Conservation (phyloP, 2,797 vertebrate species). For the Enteromius argenteus region DNA sequence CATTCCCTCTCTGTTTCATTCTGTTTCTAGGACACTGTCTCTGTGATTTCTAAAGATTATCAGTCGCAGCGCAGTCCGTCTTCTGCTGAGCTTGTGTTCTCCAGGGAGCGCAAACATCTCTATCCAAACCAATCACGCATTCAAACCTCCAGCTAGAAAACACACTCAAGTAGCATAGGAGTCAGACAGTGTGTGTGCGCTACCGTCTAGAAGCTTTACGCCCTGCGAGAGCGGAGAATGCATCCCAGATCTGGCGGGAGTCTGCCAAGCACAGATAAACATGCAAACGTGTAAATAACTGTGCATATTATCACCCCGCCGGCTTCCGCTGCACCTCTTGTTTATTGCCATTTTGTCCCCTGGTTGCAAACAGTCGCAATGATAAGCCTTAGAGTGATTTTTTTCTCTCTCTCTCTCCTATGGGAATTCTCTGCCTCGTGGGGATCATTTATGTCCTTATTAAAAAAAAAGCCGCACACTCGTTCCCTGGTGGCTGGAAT, state of each 20-base stretch:
- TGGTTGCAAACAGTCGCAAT: slow-evolving; percentile 50
- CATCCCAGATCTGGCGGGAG: slow-evolving; percentile 36
- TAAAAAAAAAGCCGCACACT: slow-evolving; percentile 32
- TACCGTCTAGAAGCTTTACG: slow-evolving; percentile 34
- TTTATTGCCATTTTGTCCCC: slow-evolving; percentile 50
- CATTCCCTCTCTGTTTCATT: not conserved
- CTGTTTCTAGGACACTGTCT: slow-evolving; percentile 25
- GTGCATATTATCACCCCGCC: slow-evolving; percentile 44
- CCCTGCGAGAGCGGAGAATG: slow-evolving; percentile 31
- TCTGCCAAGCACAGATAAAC: slow-evolving; percentile 61
- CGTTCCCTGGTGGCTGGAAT: slow-evolving; percentile 38
- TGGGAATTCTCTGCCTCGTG: slow-evolving; percentile 20
- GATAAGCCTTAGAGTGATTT: slow-evolving; percentile 47
- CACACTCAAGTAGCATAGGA: slow-evolving; percentile 35
- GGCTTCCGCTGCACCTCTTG: slow-evolving; percentile 41
- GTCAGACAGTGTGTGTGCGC: slow-evolving; percentile 29
- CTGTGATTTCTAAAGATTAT: slow-evolving; percentile 33
- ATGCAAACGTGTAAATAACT: slow-evolving; percentile 55
- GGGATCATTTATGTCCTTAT: slow-evolving; percentile 53
- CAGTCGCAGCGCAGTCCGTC: slow-evolving; percentile 9
- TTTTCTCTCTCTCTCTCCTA: slow-evolving; percentile 6
- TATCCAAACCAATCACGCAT: slow-evolving; percentile 45
- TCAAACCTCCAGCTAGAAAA: slow-evolving; percentile 38
- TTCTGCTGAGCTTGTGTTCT: slow-evolving; percentile 10
- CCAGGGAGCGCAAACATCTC: slow-evolving; percentile 37